Percentiles rank a stretch among this genome's conserved stretches.
Conservation (phyloP, 2,113 vertebrate genomes). For the Ariopsis seemanni region DNA sequence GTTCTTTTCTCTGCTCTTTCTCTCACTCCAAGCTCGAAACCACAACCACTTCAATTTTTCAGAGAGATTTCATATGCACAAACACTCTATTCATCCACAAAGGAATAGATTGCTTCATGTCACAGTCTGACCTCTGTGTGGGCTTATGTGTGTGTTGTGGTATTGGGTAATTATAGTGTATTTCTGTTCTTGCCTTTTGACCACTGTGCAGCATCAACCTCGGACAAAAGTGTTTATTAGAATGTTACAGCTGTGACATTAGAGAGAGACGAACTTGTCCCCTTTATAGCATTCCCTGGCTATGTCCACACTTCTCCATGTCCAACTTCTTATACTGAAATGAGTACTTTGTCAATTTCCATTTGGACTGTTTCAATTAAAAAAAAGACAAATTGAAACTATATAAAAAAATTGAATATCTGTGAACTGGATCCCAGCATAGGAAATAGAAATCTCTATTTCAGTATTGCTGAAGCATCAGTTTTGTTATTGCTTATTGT, state of each 20-base stretch:
- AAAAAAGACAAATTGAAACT: not conserved
- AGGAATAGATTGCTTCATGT: constrained; percentile 26
- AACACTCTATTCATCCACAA: constrained; percentile 25
- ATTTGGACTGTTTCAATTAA: not conserved
- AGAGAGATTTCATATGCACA: constrained; percentile 16
- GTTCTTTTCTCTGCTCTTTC: constrained; percentile 18
- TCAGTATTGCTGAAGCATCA: constrained; percentile 5
- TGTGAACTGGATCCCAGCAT: not conserved
- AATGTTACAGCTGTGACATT: constrained; percentile 19
- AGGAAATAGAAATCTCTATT: not conserved
- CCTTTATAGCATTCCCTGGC: not conserved
- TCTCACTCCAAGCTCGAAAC: not conserved
- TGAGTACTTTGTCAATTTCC: constrained; percentile 7
- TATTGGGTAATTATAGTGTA: constrained; percentile 46
- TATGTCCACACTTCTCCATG: constrained; percentile 1
- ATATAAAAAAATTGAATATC: not conserved
- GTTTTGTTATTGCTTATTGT: constrained; percentile 10
- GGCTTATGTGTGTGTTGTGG: constrained; percentile 44
- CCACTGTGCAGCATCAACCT: constrained; percentile 26
- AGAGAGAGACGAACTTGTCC: constrained; percentile 5
- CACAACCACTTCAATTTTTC: constrained; percentile 19
- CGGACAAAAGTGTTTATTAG: constrained; percentile 29
- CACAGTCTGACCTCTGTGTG: constrained; percentile 37
- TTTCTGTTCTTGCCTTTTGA: constrained; percentile 42
- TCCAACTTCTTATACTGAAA: not conserved